phyloP scores from a whole-genome alignment of 2,113 vertebrate species.

The Alethe castanea region DNA sequence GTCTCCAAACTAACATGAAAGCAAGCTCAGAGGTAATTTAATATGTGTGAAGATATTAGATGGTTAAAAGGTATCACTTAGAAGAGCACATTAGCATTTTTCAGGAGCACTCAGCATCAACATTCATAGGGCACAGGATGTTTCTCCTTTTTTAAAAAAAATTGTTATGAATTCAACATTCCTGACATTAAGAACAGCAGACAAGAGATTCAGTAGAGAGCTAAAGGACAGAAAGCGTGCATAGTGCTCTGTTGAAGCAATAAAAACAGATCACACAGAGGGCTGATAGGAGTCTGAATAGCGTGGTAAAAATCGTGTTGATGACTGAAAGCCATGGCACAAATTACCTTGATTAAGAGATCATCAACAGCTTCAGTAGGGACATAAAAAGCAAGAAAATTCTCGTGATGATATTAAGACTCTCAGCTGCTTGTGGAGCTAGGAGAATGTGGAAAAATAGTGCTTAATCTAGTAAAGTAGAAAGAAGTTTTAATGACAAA shows the following conservation, averaged over 20 bases:
- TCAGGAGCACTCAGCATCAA: neutral
- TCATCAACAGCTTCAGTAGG: neutral
- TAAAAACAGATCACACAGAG: neutral
- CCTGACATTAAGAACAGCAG: neutral
- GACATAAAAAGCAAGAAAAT: neutral
- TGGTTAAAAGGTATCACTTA: neutral
- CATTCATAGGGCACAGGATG: neutral
- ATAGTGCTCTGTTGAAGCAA: neutral
- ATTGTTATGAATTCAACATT: neutral
- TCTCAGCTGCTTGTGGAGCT: neutral
- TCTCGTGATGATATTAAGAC: neutral
- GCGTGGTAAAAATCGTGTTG: fast-evolving
- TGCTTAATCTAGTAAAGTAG: neutral
- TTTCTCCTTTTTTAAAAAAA: neutral
- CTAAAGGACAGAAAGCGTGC: neutral
- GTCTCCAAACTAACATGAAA: neutral
- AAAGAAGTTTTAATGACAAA: neutral
- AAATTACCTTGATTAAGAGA: neutral
- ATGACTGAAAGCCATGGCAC: neutral
- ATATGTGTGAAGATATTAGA: neutral
- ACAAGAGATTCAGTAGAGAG: neutral
- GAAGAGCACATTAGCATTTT: neutral
- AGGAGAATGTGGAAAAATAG: neutral
- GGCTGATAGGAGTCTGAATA: neutral
- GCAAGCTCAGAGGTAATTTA: neutral